phyloP scores from a whole-genome alignment of 53 echinoderm and acorn worm species.

The Actinopyga echinites region DNA sequence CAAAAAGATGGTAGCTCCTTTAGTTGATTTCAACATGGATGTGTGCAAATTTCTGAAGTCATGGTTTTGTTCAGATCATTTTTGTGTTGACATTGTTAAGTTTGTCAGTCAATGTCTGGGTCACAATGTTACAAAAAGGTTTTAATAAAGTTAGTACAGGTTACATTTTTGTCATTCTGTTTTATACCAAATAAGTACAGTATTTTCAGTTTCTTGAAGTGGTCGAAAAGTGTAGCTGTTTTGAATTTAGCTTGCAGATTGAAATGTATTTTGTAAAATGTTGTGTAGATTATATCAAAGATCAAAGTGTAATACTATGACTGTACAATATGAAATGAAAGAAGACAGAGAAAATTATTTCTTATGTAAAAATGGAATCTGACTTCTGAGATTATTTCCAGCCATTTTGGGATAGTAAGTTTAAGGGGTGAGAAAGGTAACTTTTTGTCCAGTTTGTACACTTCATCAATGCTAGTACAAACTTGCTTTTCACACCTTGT shows the following conservation, averaged over 20 bases:
- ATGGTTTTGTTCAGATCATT: too few relatives aligned
- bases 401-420: background rate
- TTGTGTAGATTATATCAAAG: conserved; percentile 39
- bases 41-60: too few relatives aligned
- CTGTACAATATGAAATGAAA: conserved; percentile 29
- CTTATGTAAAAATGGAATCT: conserved; percentile 19
- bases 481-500: conserved; percentile 45
- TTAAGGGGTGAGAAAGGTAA: conserved; percentile 13
- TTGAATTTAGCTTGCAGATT: conserved; percentile 20
- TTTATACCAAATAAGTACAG: conserved; percentile 15
- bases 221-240: conserved; percentile 30
- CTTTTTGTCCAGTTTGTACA: conserved; percentile 6
- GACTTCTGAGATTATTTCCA: background rate
- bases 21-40: too few relatives aligned
- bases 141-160: too few relatives aligned
- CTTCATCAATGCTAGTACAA: conserved; percentile 21
- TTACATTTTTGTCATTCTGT: background rate
- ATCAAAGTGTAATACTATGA: conserved; percentile 37
- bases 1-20: too few relatives aligned
- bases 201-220: conserved; percentile 33
- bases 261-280: conserved; percentile 40
- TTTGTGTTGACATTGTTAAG: too few relatives aligned
- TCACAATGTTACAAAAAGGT: too few relatives aligned
- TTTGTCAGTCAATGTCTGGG: too few relatives aligned
- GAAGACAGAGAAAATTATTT: conserved; percentile 36